phyloP scores from a whole-genome alignment of 2,113 vertebrate species.

The Mugil cephalus region DNA sequence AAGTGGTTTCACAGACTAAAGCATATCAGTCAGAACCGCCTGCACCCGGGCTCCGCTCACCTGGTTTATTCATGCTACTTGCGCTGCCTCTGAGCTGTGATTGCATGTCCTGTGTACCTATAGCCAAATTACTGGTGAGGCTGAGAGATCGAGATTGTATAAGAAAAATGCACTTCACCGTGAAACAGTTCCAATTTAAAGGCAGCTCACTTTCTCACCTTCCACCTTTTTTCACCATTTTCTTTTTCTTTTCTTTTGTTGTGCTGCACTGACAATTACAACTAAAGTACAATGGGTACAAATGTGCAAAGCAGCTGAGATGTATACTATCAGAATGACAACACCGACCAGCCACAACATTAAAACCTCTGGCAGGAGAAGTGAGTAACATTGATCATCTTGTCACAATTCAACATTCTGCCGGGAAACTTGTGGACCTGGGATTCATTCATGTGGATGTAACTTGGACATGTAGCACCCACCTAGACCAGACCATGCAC shows the following conservation, averaged over 20 bases:
- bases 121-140: constrained; percentile 9
- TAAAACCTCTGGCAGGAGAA: too few species aligned
- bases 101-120: not conserved
- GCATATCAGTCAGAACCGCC: not conserved
- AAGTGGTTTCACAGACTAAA: constrained; percentile 3
- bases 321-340: constrained; percentile 28
- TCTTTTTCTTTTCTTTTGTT: constrained; percentile 16
- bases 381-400: too few species aligned
- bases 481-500: too few species aligned
- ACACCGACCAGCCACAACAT: too few species aligned
- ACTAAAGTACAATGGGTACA: constrained; percentile 35
- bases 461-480: too few species aligned
- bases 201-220: constrained; percentile 3
- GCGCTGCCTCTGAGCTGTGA: constrained; percentile 32
- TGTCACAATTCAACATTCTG: too few species aligned
- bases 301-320: constrained; percentile 22
- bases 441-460: too few species aligned
- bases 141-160: not conserved
- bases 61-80: not conserved
- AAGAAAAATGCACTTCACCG: not conserved
- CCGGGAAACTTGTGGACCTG: too few species aligned
- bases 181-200: constrained; percentile 22
- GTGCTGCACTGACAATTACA: constrained; percentile 2
- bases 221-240: not conserved
- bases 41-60: not conserved